These are phyloP conservation scores for Eupithecia dodoneata DNA, from an alignment of 2,888 invertebrate species.

Conservation along the genomic window DNA sequence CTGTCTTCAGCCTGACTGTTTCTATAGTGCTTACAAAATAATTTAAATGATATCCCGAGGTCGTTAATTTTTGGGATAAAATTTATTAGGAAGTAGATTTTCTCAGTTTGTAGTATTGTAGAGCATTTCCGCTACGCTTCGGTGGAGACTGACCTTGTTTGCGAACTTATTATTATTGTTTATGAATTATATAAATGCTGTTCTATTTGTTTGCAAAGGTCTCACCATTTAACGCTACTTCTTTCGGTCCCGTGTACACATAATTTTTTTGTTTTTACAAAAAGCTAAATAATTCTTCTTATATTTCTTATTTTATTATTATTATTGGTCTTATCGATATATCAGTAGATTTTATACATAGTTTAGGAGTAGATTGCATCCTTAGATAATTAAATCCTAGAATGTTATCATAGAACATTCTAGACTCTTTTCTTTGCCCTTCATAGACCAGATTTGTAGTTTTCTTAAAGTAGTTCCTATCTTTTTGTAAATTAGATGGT, in stretches of 20 bases:
- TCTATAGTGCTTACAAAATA: too few relatives aligned
- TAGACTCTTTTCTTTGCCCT: background rate
- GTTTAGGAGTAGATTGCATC: background rate
- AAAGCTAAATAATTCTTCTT: background rate
- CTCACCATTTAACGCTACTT: too few relatives aligned
- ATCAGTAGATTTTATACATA: background rate
- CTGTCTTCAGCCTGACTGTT: too few relatives aligned
- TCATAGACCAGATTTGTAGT: background rate
- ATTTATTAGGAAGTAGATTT: background rate
- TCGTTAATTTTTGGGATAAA: too few relatives aligned
- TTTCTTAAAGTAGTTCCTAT: background rate
- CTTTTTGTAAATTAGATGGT: background rate
- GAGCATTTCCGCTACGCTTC: background rate
- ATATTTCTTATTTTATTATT: background rate
- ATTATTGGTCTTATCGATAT: background rate
- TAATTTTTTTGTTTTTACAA: too few relatives aligned
- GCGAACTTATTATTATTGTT: background rate
- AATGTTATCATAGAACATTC: background rate
- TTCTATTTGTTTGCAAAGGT: too few relatives aligned
- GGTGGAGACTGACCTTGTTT: background rate
- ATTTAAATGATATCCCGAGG: too few relatives aligned
- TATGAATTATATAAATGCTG: too few relatives aligned
- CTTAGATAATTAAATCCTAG: background rate
- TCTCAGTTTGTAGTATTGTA: background rate
- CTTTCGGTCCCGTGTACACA: too few relatives aligned